These are phyloP conservation scores for Lamproptera curius DNA, from an alignment of 2,888 invertebrate genomes.

Conservation along the genomic window DNA sequence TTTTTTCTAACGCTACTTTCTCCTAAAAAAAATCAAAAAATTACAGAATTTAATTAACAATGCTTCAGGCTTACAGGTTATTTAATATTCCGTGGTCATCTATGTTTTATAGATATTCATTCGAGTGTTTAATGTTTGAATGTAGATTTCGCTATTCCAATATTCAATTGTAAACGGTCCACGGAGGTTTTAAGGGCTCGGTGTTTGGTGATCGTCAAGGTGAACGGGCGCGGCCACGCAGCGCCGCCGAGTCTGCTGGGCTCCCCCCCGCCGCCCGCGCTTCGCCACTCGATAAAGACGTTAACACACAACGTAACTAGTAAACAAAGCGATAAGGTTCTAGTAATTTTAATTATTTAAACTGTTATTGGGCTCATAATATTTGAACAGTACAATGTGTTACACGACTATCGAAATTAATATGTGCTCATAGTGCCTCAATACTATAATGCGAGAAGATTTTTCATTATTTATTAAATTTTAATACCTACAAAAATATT, in stretches of 20 bases:
- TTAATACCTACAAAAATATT: neutral
- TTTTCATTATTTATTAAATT: neutral
- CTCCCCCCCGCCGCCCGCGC: slow-evolving; percentile 23
- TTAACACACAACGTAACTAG: slow-evolving; percentile 3
- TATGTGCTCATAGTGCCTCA: neutral
- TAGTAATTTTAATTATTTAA: slow-evolving; percentile 8
- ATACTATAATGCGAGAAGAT: neutral
- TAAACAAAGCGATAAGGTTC: slow-evolving; percentile 11
- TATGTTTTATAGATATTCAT: too few species aligned
- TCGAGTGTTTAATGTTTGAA: too few species aligned
- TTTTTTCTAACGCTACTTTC: too few species aligned
- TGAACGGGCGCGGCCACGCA: slow-evolving; percentile 47
- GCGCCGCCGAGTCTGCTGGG: slow-evolving; percentile 62
- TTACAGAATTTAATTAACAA: too few species aligned
- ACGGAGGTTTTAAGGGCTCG: slow-evolving; percentile 12
- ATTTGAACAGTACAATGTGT: too few species aligned
- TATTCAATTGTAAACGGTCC: too few species aligned
- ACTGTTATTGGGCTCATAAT: too few species aligned
- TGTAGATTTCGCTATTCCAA: too few species aligned
- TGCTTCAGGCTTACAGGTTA: too few species aligned
- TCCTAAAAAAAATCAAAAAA: too few species aligned
- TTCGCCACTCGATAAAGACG: slow-evolving; percentile 23
- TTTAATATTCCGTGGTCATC: too few species aligned
- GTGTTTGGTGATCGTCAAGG: slow-evolving; percentile 53
- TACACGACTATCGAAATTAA: neutral